A percentile compares a stretch with the other conserved stretches of the same genome.
phyloP scores from a whole-genome alignment of 2,113 vertebrate genomes.

The Piaya cayana region DNA sequence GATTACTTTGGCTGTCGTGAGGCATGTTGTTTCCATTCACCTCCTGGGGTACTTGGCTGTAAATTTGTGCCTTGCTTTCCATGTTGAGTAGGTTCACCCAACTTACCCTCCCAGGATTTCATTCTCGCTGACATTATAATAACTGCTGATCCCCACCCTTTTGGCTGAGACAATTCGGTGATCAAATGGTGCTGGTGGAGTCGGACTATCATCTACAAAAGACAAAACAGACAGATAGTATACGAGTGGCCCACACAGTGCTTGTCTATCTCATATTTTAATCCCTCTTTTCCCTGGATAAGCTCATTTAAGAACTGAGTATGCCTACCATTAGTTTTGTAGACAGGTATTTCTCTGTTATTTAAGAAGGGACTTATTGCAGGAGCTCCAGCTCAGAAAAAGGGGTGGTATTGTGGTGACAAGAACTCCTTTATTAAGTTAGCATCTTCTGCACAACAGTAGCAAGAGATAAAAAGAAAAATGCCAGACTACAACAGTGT shows the following conservation, averaged over 20 bases:
- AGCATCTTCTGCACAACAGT: background rate
- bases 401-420: background rate
- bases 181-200: conserved; percentile 89
- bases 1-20: background rate
- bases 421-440: background rate
- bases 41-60: background rate
- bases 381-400: background rate
- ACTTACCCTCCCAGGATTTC: conserved; percentile 95
- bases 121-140: conserved; percentile 86
- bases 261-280: background rate
- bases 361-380: background rate
- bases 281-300: background rate
- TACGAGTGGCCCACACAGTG: background rate
- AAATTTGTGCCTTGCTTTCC: background rate
- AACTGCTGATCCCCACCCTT: conserved; percentile 81
- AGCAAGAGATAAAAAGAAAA: background rate
- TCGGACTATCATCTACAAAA: conserved; percentile 77
- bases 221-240: background rate
- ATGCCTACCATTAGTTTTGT: background rate
- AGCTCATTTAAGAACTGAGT: background rate
- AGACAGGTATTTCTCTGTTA: background rate
- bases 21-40: background rate
- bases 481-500: background rate
- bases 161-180: conserved; percentile 91
- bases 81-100: background rate